Evolutionary conservation across 2,888 invertebrate species (phyloP), one percentile per base, ranked within the genome.

Genomic region (Meiosimyza platycephala): DNA sequence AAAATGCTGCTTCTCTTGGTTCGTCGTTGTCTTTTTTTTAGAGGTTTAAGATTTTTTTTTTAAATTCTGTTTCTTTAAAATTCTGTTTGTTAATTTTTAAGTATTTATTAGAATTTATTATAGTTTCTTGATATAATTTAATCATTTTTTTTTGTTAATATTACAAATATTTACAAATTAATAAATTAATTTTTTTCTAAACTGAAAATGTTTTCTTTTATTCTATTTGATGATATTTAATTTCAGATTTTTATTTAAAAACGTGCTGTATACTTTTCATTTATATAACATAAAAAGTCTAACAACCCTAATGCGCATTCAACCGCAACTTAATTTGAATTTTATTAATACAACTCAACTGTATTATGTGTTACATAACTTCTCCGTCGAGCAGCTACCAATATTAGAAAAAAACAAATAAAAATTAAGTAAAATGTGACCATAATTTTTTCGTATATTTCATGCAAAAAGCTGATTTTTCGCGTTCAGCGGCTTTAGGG

Each of bases 51-150:
- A 28, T 57, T 57, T 64, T 13, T 50, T 64, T 60, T 59, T 60
- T 33, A 13, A 60, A 60, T 22, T 40, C 40, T 40, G 40, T 40
- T 40, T 64, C 6, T 18, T 64, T 64, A 51, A 11, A 62, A 33
- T 33, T 64, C 22, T 64, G 64, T 64, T 64, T 64, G 64, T 64
- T 64, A 51, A 64, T 64, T 22, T 50, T 51, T 64, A 64, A 64
- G 64, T 64, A 64, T 64, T 64, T 64, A 51, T 64, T 63, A 63
- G 48, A 62, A 62, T 48, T 18, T 28, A 50, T 50, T 5, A 50
- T 18, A 12, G 50, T 51, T 64, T 64, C 40, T 40, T 40, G 40
- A 40, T 40, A 40, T 40, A 40, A 40, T 40, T 40, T 40, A 40
- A 40, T 40, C 40, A 40, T 40, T 40, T 40, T 40, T 40, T 40